A percentile compares a stretch with the other conserved stretches of the same genome.
Conservation (phyloP, 2,888 invertebrate genomes). For the Merodon equestris region DNA sequence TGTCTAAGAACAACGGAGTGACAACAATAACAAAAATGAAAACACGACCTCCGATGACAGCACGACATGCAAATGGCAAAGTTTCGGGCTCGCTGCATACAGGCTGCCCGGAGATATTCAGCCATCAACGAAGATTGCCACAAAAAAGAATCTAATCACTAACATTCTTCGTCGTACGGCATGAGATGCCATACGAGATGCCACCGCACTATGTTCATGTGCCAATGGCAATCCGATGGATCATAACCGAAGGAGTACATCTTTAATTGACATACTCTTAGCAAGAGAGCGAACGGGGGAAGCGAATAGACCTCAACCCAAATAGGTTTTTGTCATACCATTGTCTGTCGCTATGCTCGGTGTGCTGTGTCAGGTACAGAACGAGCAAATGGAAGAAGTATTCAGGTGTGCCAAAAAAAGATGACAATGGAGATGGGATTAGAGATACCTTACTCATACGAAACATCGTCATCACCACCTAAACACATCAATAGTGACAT, state of each 20-base stretch:
- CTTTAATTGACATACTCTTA: slow-evolving; percentile 57
- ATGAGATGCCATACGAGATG: slow-evolving; percentile 4
- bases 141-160: slow-evolving; percentile 14
- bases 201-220: slow-evolving; percentile 2
- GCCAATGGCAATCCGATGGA: slow-evolving; percentile 42
- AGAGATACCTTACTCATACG: not conserved
- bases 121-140: slow-evolving; percentile 21
- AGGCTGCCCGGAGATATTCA: slow-evolving; percentile 7
- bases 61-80: slow-evolving; percentile 55
- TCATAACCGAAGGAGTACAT: slow-evolving; percentile 56
- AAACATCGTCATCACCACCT: slow-evolving; percentile 19
- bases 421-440: slow-evolving; percentile 35
- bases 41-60: slow-evolving; percentile 5
- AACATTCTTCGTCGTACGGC: no score
- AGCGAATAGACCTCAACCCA: slow-evolving; percentile 29
- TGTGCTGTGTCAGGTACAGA: not conserved
- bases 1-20: slow-evolving; percentile 14
- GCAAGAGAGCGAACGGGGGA: slow-evolving; percentile 26
- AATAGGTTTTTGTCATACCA: slow-evolving; percentile 11
- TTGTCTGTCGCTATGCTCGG: not conserved
- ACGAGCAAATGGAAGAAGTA: slow-evolving; percentile 7
- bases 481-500: slow-evolving; percentile 5
- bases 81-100: slow-evolving; percentile 32
- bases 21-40: slow-evolving; percentile 1
- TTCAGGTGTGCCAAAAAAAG: slow-evolving; percentile 40